Evolutionary conservation across 2,113 vertebrate species (phyloP), one percentile per base, ranked within the genome.

Genomic region (Sphaerodactylus townsendi): DNA sequence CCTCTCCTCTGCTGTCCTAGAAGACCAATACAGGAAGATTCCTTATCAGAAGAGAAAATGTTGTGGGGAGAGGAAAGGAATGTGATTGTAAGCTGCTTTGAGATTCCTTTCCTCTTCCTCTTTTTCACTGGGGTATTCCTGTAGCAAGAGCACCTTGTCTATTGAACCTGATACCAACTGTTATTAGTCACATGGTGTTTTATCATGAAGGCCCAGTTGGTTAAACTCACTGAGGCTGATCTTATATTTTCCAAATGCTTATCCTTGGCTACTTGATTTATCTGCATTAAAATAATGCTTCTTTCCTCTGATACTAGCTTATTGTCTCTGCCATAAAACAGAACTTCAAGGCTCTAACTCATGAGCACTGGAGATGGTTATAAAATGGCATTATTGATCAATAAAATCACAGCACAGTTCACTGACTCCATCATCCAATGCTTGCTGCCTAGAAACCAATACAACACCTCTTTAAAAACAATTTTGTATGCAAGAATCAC

Each of bases 341-440:
- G 81, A 89, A 48, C 74, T 76, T 72, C 66, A 77, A 53, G 72
- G 74, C 65, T 73, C 44, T 71, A 84, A 69, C n/a, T n/a, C n/a
- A n/a, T n/a, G n/a, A n/a, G n/a, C 44, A 83, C 84, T 65, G 77
- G 23, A 65, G 71, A 66, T 73, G 53, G n/a, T 17, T 76, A 59
- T 83, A 89, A 86, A 89, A 41, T 35, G 37, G 65, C 76, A 19
- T 69, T 85, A 81, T 62, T 83, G 84, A 81, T 74, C 71, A 78
- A 86, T 83, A 85, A 86, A 90, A 91, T 46, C 69, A 73, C 81
- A 85, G 28, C 70, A 82, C 70, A 77, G 68, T 85, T 91, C 72
- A 78, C 77, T 71, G 68, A 72, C 84, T 88, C 39, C 59, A 41
- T 56, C 44, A 77, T 13, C 66, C 33, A 30, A 73, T 15, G 71